phyloP scores from a whole-genome alignment of 2,888 invertebrate species.

The Synergus gifuensis region DNA sequence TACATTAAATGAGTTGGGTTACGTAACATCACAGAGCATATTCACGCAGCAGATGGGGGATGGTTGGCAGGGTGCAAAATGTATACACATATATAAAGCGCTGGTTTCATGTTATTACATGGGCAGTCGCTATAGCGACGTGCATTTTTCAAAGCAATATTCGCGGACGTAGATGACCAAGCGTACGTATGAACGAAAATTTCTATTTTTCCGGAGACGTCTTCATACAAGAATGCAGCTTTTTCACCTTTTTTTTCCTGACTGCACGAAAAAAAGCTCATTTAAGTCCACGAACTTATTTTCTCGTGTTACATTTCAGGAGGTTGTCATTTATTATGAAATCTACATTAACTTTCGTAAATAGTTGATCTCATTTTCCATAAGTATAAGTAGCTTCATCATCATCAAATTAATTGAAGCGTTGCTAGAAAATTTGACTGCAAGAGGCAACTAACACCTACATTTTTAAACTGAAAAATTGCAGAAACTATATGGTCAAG shows the following conservation, averaged over 20 bases:
- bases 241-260: conserved; percentile 33
- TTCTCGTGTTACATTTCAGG: conserved; percentile 20
- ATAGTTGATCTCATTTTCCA: background rate
- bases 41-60: conserved; percentile 10
- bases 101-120: conserved; percentile 39
- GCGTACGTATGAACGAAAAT: conserved; percentile 26
- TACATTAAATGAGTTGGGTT: conserved; percentile 17
- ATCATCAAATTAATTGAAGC: background rate
- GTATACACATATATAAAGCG: conserved; percentile 35
- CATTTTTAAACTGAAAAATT: background rate
- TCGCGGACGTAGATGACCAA: conserved; percentile 28
- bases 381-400: background rate
- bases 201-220: conserved; percentile 35
- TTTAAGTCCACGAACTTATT: conserved; percentile 10
- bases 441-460: background rate
- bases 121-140: conserved; percentile 37
- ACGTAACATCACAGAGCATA: conserved; percentile 6
- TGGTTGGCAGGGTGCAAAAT: background rate
- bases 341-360: background rate
- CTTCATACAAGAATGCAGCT: conserved; percentile 32
- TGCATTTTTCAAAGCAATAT: conserved; percentile 41
- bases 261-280: conserved; percentile 22
- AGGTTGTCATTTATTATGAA: conserved; percentile 3
- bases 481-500: background rate
- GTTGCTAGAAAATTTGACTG: background rate